phyloP scores from a whole-genome alignment of 2,113 vertebrate species.

The Sander vitreus region DNA sequence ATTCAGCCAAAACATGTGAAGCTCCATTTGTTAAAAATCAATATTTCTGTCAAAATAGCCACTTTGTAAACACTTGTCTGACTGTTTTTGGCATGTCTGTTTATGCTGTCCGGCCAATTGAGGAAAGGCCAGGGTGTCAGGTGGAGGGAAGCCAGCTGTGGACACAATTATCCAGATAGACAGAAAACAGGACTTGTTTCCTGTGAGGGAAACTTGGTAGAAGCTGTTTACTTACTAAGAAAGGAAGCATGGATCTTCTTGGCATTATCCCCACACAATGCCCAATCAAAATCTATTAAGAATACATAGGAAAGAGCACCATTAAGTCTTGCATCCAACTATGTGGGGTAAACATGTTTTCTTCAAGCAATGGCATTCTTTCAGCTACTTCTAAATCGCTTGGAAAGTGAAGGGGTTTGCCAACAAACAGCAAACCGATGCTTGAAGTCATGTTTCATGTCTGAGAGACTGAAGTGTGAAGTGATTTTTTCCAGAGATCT shows the following conservation, averaged over 20 bases:
- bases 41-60: neutral
- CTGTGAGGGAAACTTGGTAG: constrained; percentile 31
- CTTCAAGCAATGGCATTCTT: neutral
- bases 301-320: neutral
- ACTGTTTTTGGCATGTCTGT: constrained; percentile 2
- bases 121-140: constrained; percentile 38
- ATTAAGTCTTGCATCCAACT: neutral
- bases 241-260: constrained; percentile 44
- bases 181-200: constrained; percentile 53
- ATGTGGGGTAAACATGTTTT: neutral
- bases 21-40: neutral
- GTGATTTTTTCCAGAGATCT: neutral
- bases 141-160: constrained; percentile 57
- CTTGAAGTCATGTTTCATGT: constrained; percentile 12
- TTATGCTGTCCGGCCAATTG: constrained; percentile 10
- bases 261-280: neutral
- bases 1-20: neutral
- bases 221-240: constrained; percentile 50
- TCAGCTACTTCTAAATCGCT: neutral
- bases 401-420: neutral
- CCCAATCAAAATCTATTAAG: constrained; percentile 7
- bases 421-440: constrained; percentile 8
- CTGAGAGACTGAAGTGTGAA: neutral
- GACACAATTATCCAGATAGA: constrained; percentile 46
- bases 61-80: constrained; percentile 6